phyloP scores from a whole-genome alignment of 2,888 invertebrate genomes.

The Portevinia maculata region DNA sequence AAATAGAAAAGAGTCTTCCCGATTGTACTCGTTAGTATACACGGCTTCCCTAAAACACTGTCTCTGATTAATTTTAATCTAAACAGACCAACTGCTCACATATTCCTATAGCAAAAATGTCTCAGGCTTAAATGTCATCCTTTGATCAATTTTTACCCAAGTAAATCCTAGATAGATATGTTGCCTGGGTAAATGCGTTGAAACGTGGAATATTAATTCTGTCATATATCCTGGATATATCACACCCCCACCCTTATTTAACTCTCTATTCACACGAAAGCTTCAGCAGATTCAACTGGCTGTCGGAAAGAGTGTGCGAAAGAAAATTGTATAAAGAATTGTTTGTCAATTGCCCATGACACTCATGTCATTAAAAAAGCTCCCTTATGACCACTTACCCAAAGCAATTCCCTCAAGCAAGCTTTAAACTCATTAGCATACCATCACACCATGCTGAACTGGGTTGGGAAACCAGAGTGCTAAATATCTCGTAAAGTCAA shows the following conservation, averaged over 20 bases:
- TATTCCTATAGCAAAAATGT: too few relatives aligned
- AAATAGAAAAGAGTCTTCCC: too few relatives aligned
- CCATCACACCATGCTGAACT: neutral
- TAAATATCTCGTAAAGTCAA: slow-evolving; percentile 15
- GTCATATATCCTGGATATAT: neutral
- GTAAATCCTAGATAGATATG: too few relatives aligned
- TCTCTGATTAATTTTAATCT: too few relatives aligned
- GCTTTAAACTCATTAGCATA: neutral
- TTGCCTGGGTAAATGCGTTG: neutral
- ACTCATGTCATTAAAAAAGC: neutral
- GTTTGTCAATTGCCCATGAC: neutral
- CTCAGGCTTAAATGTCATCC: too few relatives aligned
- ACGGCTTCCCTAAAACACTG: too few relatives aligned
- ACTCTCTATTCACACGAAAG: neutral
- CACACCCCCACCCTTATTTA: neutral
- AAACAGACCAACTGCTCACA: too few relatives aligned
- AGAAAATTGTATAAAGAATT: neutral
- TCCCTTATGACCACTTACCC: slow-evolving; percentile 2
- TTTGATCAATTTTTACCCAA: too few relatives aligned
- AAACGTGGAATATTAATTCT: neutral
- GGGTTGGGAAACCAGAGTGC: neutral
- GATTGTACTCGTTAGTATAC: too few relatives aligned
- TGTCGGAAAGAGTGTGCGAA: neutral
- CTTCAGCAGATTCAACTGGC: neutral
- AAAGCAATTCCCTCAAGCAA: neutral